phyloP scores from a whole-genome alignment of 2,113 vertebrate genomes.

The Syngnathus typhle region DNA sequence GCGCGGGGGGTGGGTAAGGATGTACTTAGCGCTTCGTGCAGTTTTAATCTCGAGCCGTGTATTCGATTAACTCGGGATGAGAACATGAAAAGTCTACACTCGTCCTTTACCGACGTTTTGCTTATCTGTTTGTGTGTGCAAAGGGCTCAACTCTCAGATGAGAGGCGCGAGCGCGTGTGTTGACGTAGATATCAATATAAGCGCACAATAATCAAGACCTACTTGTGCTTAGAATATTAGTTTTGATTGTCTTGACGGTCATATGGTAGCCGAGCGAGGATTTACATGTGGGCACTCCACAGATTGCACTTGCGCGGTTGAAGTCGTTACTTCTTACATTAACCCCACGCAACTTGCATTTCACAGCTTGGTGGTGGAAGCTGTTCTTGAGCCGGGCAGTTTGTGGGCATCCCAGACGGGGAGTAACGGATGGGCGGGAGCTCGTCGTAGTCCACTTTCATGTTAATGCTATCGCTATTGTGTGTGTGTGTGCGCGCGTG shows the following conservation, averaged over 20 bases:
- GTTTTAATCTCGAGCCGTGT: conserved; percentile 44
- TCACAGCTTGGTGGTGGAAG: too few species aligned
- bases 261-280: too few species aligned
- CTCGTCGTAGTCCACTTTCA: background rate
- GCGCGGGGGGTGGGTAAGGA: conserved; percentile 28
- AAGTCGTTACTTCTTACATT: too few species aligned
- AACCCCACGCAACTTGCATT: too few species aligned
- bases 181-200: too few species aligned
- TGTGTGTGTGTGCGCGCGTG: conserved; percentile 4
- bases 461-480: background rate
- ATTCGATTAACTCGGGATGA: conserved; percentile 22
- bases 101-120: conserved; percentile 30
- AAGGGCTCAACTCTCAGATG: conserved; percentile 19
- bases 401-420: too few species aligned
- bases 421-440: background rate
- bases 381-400: too few species aligned
- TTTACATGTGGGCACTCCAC: too few species aligned
- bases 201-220: too few species aligned
- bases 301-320: too few species aligned
- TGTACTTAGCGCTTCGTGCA: conserved; percentile 26
- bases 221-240: too few species aligned
- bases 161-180: background rate
- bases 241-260: too few species aligned
- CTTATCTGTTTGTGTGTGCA: conserved; percentile 3
- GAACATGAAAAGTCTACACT: conserved; percentile 17